Evolutionary conservation across 2,113 vertebrate genomes (phyloP), one percentile per base, ranked within the genome.

Genomic region (Melanerpes formicivorus): DNA sequence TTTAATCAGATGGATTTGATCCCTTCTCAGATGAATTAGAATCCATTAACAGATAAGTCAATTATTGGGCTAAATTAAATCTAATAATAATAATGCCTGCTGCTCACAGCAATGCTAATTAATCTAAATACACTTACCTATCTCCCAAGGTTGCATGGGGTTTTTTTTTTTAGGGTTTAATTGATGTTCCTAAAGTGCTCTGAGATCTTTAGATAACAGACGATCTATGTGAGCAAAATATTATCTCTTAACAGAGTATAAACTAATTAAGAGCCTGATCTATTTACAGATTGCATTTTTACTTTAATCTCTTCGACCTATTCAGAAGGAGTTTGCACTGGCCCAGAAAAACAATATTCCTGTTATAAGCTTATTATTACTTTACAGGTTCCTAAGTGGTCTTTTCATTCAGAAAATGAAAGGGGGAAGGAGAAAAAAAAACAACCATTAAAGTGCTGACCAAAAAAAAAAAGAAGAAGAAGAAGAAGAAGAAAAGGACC

Each of bases 21-120:
- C 90, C 85, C 55, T 96, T 91, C 91, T 95, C 94, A 84, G 79
- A 95, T 87, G 76, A 92, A 88, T 87, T 95, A 80, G 70, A 90
- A 95, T 95, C 90, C 95, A 94, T 95, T 95, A 97, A 85, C 87
- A 94, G 90, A 93, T 96, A 95, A 95, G 70, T 96, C 93, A 95
- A 93, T 96, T 96, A 95, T 93, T 93, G 88, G 88, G 80, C 83
- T 95, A 95, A 95, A 96, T 95, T 95, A 93, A 92, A 90, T 95
- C 82, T 95, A 93, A 80, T 94, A 96, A 93, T 93, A 93, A 94
- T 94, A 93, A 94, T 93, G 84, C 92, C 84, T 91, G 63, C 87
- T 95, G 83, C 95, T 94, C 67, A 67, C 88, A 95, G 93, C 91
- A 93, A 90, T 64, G 8, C 90, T 94, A 96, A 95, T 93, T 96